phyloP scores from a whole-genome alignment of 2,797 vertebrate genomes.

The Choloepus didactylus region DNA sequence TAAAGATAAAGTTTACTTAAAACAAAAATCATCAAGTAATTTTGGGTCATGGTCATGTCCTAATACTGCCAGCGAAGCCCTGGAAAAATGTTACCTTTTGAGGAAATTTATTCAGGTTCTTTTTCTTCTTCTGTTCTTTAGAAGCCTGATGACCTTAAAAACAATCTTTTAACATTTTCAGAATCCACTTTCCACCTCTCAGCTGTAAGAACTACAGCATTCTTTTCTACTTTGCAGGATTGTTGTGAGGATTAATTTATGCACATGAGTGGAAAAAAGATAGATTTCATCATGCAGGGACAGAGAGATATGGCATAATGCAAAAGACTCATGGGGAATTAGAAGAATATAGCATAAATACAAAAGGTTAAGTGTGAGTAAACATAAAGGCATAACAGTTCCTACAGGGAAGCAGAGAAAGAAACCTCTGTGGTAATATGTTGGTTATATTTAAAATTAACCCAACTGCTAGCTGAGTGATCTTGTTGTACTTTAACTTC shows the following conservation, averaged over 20 bases:
- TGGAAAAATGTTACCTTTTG: background rate
- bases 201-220: background rate
- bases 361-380: background rate
- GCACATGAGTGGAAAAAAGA: background rate
- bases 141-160: background rate
- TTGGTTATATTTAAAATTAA: background rate
- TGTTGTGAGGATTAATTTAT: background rate
- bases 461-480: background rate
- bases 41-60: background rate
- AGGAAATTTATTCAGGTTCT: background rate
- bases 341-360: background rate
- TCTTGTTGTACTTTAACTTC: background rate
- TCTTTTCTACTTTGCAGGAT: background rate
- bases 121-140: background rate
- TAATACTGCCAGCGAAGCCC: background rate
- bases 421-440: background rate
- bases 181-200: background rate
- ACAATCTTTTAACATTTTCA: conserved; percentile 19
- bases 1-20: conserved; percentile 17
- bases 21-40: background rate
- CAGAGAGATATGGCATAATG: background rate
- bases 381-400: background rate
- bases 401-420: background rate
- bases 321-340: background rate
- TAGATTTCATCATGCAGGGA: background rate